Evolutionary conservation across 1,140 invertebrate genomes (phyloP), one percentile per base, ranked within the genome.

Genomic region (Schlechtendalia chinensis): DNA sequence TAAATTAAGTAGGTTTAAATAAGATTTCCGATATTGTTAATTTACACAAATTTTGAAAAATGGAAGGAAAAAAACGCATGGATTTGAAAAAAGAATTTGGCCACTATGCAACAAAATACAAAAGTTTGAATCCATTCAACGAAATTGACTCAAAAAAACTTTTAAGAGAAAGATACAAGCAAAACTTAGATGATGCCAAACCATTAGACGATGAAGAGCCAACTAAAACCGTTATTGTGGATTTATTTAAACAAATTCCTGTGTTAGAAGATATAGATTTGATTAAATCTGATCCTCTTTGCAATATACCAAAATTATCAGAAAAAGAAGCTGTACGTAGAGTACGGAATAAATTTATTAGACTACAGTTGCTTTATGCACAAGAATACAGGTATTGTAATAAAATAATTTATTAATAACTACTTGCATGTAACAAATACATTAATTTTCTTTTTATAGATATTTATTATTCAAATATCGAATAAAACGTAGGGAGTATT

Each of bases 61-160:
- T 79, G 75, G 75, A 79, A 79, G 58, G 58, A 61, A 79, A 79
- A 10, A 79, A 79, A 50, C 75, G 29, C n/a, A 61, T 79, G 11
- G 75, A 79, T 79, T 79, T 79, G 14, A 79, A 79, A 79, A 79
- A 79, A 61, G 75, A 79, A 45, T 79, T 79, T 12, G 45, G 75
- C 50, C 75, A 79, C 45, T 79, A 79, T 29, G 75, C 75, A 16
- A 79, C 75, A 5, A 79, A 79, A 29, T 79, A 79, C 10, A 79
- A 79, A 50, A 79, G 75, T 63, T 79, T 79, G 17, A 79, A 79
- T 16, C 75, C 75, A 12, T 79, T 79, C 17, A 79, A 63, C 29
- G 75, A 79, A 61, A 79, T 79, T 47, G 75, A 79, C 17, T 79
- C 75, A 32, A 79, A 79, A 79, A 79, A 79, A 50, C 39, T 79